These are phyloP conservation scores for Chelmon rostratus DNA, from an alignment of 2,797 vertebrate genomes.

Conservation along the genomic window DNA sequence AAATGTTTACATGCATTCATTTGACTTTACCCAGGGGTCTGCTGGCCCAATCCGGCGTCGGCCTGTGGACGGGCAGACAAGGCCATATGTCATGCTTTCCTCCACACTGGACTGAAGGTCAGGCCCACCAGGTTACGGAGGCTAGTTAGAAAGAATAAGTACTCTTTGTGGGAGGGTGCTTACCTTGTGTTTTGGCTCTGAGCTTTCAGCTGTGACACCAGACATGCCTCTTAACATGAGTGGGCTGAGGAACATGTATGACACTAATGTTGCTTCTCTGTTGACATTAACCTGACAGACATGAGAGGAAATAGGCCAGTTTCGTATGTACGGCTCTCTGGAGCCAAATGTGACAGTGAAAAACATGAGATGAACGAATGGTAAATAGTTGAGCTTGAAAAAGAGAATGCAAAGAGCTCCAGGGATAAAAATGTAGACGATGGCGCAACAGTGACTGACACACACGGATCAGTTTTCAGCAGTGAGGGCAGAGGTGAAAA, in stretches of 20 bases:
- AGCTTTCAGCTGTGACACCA: conserved; percentile 49
- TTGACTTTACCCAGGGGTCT: conserved; percentile 80
- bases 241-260: conserved; percentile 47
- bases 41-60: conserved; percentile 45
- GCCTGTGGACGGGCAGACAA: conserved; percentile 20
- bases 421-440: conserved; percentile 14
- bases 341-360: conserved; percentile 55
- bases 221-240: conserved; percentile 41
- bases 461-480: conserved; percentile 11
- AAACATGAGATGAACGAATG: conserved; percentile 26
- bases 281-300: conserved; percentile 69
- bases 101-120: conserved; percentile 61
- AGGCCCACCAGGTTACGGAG: conserved; percentile 57
- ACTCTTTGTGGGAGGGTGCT: conserved; percentile 44
- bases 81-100: conserved; percentile 70
- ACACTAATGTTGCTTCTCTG: conserved; percentile 63
- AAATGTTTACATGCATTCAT: conserved; percentile 87
- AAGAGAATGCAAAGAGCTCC: conserved; percentile 12
- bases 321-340: conserved; percentile 49
- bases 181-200: conserved; percentile 32
- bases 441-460: not conserved
- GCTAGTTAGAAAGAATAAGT: conserved; percentile 63
- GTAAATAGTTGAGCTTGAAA: conserved; percentile 27
- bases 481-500: conserved; percentile 22
- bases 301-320: conserved; percentile 61